Conservation (phyloP, 2,888 invertebrate species). For the Thereva nobilitata region DNA sequence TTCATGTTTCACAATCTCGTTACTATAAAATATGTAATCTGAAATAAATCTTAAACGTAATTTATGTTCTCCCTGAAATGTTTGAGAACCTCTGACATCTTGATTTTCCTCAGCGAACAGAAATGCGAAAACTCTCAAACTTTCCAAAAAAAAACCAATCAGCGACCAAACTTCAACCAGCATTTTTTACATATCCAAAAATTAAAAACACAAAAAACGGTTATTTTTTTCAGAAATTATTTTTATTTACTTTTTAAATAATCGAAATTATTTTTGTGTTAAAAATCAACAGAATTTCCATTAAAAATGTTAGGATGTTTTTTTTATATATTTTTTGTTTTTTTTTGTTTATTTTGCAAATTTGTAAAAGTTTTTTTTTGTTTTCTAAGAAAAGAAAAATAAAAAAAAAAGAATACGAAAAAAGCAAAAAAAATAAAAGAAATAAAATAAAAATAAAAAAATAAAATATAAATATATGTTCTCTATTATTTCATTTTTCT, state of each 20-base stretch:
- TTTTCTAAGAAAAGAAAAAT: slow-evolving; percentile 35
- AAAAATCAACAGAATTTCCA: slow-evolving; percentile 46
- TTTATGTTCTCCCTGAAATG: too few species aligned
- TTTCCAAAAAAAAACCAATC: slow-evolving; percentile 4
- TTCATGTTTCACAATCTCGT: too few species aligned
- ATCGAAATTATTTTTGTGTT: slow-evolving; percentile 46
- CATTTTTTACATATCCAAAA: not conserved
- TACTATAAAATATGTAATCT: too few species aligned
- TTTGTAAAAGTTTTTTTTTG: slow-evolving; percentile 37
- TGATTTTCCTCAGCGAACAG: too few species aligned
- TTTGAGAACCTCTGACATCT: too few species aligned
- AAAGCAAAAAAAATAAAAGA: slow-evolving; percentile 17
- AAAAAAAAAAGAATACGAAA: slow-evolving; percentile 28
- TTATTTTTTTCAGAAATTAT: slow-evolving; percentile 30
- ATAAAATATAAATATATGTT: slow-evolving; percentile 42
- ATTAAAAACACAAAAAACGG: slow-evolving; percentile 5
- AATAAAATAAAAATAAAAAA: slow-evolving; percentile 36
- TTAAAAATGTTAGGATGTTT: slow-evolving; percentile 45
- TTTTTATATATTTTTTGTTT: slow-evolving; percentile 39
- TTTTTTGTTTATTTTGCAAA: slow-evolving; percentile 34
- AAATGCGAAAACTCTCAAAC: too few species aligned
- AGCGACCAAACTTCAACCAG: not conserved
- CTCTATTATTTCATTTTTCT: slow-evolving; percentile 40
- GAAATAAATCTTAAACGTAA: too few species aligned
- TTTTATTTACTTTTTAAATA: slow-evolving; percentile 45